A percentile compares a stretch with the other conserved stretches of the same genome.
phyloP scores from a whole-genome alignment of 2,888 invertebrate genomes.

The Amphipoea lucens region DNA sequence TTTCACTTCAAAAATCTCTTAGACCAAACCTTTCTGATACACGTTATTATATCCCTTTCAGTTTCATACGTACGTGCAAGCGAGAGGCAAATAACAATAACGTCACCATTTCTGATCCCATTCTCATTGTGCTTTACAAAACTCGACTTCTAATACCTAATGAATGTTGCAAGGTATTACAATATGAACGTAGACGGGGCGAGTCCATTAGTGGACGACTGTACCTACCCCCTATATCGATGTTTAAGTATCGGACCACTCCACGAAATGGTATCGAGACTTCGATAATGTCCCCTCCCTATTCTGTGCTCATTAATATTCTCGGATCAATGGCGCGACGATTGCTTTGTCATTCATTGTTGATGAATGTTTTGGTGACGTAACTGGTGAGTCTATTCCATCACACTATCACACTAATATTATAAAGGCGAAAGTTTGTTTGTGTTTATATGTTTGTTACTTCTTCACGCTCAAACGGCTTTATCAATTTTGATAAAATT shows the following conservation, averaged over 20 bases:
- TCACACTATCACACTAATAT: too few relatives aligned
- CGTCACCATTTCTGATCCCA: slow-evolving; percentile 26
- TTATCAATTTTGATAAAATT: too few relatives aligned
- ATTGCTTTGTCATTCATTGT: slow-evolving; percentile 7
- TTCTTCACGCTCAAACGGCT: too few relatives aligned
- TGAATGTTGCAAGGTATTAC: slow-evolving; percentile 59
- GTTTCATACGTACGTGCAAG: neutral
- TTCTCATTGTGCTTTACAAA: slow-evolving; percentile 38
- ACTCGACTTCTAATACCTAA: slow-evolving; percentile 28
- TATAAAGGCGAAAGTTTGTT: too few relatives aligned
- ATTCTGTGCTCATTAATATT: slow-evolving; percentile 50
- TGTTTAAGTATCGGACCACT: slow-evolving; percentile 63
- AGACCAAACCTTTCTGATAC: too few relatives aligned
- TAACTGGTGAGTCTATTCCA: neutral
- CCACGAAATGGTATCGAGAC: slow-evolving; percentile 43
- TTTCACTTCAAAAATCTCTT: too few relatives aligned
- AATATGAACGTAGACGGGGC: slow-evolving; percentile 51
- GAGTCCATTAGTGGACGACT: slow-evolving; percentile 59
- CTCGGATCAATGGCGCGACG: neutral
- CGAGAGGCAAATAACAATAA: slow-evolving; percentile 15
- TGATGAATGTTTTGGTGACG: slow-evolving; percentile 5
- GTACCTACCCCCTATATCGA: slow-evolving; percentile 39
- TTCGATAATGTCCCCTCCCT: slow-evolving; percentile 50
- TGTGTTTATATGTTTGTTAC: too few relatives aligned
- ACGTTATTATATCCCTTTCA: neutral